Evolutionary conservation across 2,888 invertebrate genomes (phyloP), one percentile per base, ranked within the genome.

Genomic region (Noctua pronuba): DNA sequence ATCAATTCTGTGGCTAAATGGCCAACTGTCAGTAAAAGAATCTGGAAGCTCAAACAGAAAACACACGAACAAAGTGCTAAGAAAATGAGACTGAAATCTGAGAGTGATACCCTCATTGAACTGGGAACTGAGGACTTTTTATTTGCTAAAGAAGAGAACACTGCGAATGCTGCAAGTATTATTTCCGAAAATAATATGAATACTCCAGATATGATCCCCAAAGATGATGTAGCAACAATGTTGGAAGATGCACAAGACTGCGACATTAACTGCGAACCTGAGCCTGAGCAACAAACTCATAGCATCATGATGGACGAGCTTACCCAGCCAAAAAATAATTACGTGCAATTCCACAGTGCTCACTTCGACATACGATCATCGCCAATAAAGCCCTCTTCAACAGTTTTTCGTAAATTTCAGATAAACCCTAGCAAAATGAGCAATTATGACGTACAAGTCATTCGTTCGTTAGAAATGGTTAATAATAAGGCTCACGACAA

Each of bases 281-380:
- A 65, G 10, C 75, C 64, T 35, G 66, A 72, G 28, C 64, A 28
- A 18, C 83, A 82, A 60, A 77, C 38, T 28, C 69, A 79, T 52
- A 77, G 81, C 28, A 62, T 74, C 24, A 64, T 72, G 65, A 81
- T 86, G 73, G 75, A 80, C 18, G 86, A 87, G 28, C 88, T 90
- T 66, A 88, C 72, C 11, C 88, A 90, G 44, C 92, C 92, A 11
- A 91, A 93, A 77, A 86, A 49, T n/a, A 86, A 88, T 60, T 89
- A 94, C 77, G 88, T 92, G 72, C 93, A 95, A 88, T 96, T 96
- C 77, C 95, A 95, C 81, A 96, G 96, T 81, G 89, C 96, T 64
- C 96, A 96, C 89, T 96, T 96, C 72, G 96, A 96, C 85, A 96
- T 96, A 68, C 88, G 96, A 77, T 96, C 96, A 3, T 96, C 96